These are phyloP conservation scores for Perdita meconis DNA, from an alignment of 2,888 invertebrate species.

Conservation along the genomic window DNA sequence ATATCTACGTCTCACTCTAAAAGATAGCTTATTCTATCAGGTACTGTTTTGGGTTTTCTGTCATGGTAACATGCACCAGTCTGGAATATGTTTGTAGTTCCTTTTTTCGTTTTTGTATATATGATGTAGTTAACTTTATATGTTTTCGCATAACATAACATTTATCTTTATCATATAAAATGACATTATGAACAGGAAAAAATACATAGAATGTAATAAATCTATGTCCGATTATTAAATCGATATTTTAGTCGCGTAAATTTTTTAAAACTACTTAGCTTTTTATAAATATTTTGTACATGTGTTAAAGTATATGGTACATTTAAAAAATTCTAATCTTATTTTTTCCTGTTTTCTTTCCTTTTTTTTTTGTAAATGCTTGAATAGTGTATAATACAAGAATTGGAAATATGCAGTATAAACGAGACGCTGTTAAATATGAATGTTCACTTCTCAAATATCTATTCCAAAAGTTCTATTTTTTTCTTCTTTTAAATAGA, in stretches of 20 bases:
- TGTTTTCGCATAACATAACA: constrained; percentile 54
- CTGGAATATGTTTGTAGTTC: constrained; percentile 76
- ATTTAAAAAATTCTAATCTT: constrained; percentile 14
- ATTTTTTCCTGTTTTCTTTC: constrained; percentile 41
- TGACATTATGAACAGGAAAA: constrained; percentile 47
- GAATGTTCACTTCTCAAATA: constrained; percentile 14
- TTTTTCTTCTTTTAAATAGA: constrained; percentile 22
- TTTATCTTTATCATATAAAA: constrained; percentile 24
- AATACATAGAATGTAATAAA: constrained; percentile 31
- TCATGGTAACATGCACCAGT: constrained; percentile 84
- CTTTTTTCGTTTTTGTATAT: constrained; percentile 46
- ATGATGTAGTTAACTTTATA: constrained; percentile 60
- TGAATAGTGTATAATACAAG: constrained; percentile 45
- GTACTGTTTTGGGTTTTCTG: constrained; percentile 83
- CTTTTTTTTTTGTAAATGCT: constrained; percentile 13
- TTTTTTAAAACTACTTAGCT: constrained; percentile 24
- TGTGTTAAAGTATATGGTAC: constrained; percentile 17
- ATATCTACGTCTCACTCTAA: constrained; percentile 82
- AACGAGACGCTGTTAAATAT: constrained; percentile 35
- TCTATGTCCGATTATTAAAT: constrained; percentile 21
- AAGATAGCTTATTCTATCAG: constrained; percentile 84
- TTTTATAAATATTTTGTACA: constrained; percentile 16
- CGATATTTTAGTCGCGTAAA: constrained; percentile 12
- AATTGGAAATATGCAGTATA: constrained; percentile 30
- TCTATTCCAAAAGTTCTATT: constrained; percentile 16